Base-by-base conservation (phyloP, 2,113 vertebrate species). In the Sigmodon hispidus region DNA sequence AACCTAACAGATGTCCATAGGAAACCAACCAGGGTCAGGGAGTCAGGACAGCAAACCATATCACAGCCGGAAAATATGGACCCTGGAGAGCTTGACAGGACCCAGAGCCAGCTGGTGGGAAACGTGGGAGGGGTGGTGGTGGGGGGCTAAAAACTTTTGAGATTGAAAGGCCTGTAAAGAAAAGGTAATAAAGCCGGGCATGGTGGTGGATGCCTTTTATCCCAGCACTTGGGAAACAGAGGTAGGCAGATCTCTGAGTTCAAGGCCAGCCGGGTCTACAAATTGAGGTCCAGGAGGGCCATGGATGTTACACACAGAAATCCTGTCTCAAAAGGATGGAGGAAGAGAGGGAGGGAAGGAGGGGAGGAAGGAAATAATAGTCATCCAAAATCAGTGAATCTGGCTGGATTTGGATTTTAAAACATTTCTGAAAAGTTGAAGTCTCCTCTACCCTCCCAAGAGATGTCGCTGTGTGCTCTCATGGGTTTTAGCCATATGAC, bases 121-220 rank as follows among this genome's bases (percentile, higher is more conserved):
- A 89, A 69, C n/a, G 65, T 65, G 36, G 5, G 36, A 17, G 16
- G 70, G 4, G n/a, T n/a, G n/a, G n/a, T n/a, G n/a, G n/a, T n/a
- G n/a, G 36, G 21, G 16, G 70, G 4, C 83, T 95, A 16, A 17
- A 17, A 89, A 63, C 83, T 95, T 50, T 61, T 31, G 16, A 86
- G 93, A 73, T 65, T 52, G 52, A 87, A 93, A 94, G 61, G 10
- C 48, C 36, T 80, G 55, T 17, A 76, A 76, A 83, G 84, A 80
- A 90, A 96, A 70, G 24, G 36, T 65, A 73, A 11, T 83, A 67
- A 73, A 69, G 69, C 36, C n/a, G 16, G 17, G 17, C 6, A 3
- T 70, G 17, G 36, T 70, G 69, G 69, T 4, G 7, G 7, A 70
- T 5, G 15, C 31, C 69, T 70, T 70, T n/a, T n/a, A n/a, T 70